phyloP scores from a whole-genome alignment of 2,113 vertebrate species.

The Melospiza melodia region DNA sequence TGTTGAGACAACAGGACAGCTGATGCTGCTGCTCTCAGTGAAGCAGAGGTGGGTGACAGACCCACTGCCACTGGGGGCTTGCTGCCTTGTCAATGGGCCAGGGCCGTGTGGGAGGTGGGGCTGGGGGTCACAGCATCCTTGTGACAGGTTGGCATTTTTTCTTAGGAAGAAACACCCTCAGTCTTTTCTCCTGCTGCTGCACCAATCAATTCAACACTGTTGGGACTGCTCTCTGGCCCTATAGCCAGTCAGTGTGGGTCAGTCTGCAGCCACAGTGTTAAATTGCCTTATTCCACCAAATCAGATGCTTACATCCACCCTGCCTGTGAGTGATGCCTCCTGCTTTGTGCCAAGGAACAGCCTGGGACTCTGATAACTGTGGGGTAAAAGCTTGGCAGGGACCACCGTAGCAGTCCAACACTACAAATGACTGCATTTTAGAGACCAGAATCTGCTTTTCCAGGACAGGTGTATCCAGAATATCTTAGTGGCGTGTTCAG shows the following conservation, averaged over 20 bases:
- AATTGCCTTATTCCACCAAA: not conserved
- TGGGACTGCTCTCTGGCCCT: not conserved
- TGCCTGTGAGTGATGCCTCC: not conserved
- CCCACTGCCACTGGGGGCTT: fast-evolving
- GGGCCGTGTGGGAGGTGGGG: fast-evolving
- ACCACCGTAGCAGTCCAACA: not conserved
- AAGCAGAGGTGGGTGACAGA: not conserved
- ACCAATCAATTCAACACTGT: not conserved
- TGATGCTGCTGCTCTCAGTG: not conserved
- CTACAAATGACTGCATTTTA: not conserved
- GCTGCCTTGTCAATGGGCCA: not conserved
- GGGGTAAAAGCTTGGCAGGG: not conserved
- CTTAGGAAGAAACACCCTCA: not conserved
- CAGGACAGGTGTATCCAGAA: not conserved
- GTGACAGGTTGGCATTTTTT: not conserved
- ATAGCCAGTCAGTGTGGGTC: not conserved
- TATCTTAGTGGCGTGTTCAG: not conserved
- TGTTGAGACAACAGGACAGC: not conserved
- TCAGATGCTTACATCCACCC: not conserved
- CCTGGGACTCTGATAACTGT: not conserved
- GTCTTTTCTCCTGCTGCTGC: not conserved
- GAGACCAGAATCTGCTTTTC: not conserved
- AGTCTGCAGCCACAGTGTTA: not conserved
- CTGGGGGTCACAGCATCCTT: not conserved
- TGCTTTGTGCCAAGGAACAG: not conserved